These are phyloP conservation scores for Brachypterus glaber DNA, from an alignment of 2,888 invertebrate genomes.

Conservation along the genomic window DNA sequence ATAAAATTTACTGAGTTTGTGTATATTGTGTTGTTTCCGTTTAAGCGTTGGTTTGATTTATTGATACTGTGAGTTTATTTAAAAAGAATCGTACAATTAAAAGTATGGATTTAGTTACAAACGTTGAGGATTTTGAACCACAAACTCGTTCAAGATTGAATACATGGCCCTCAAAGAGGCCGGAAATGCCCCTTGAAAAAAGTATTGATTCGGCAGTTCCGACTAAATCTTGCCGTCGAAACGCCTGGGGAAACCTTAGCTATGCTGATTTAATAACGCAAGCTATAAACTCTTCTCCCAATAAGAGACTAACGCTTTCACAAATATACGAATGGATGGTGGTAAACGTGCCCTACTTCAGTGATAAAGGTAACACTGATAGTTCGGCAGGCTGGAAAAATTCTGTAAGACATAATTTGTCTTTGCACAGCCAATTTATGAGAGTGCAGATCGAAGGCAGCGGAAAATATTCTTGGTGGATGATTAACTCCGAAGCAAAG, in stretches of 20 bases:
- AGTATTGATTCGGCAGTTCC: constrained; percentile 23
- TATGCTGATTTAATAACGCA: constrained; percentile 96
- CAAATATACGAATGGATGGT: constrained; percentile 99
- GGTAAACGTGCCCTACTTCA: constrained; percentile 93
- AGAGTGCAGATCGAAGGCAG: not conserved
- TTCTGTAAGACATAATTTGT: constrained; percentile 15
- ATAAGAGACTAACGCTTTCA: constrained; percentile 83
- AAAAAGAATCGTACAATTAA: too few species aligned
- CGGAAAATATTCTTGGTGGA: constrained; percentile 10
- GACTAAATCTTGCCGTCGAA: constrained; percentile 73
- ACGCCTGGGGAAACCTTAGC: constrained; percentile 89
- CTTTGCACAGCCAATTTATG: constrained; percentile 12
- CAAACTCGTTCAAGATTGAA: constrained; percentile 89
- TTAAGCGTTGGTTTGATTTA: too few species aligned
- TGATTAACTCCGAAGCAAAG: constrained; percentile 1
- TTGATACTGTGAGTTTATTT: too few species aligned
- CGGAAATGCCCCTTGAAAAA: constrained; percentile 75
- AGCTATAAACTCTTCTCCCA: constrained; percentile 84
- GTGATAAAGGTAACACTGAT: constrained; percentile 96
- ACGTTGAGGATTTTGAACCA: constrained; percentile 83
- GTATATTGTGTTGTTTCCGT: too few species aligned
- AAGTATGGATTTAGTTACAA: too few species aligned
- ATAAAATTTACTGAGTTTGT: too few species aligned
- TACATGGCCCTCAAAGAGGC: constrained; percentile 94
- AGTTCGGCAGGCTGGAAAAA: constrained; percentile 95